Percentiles rank a stretch among this genome's conserved stretches.
These are phyloP conservation scores for Sardinella longiceps DNA, from an alignment of 2,797 vertebrate species.

Conservation along the genomic window DNA sequence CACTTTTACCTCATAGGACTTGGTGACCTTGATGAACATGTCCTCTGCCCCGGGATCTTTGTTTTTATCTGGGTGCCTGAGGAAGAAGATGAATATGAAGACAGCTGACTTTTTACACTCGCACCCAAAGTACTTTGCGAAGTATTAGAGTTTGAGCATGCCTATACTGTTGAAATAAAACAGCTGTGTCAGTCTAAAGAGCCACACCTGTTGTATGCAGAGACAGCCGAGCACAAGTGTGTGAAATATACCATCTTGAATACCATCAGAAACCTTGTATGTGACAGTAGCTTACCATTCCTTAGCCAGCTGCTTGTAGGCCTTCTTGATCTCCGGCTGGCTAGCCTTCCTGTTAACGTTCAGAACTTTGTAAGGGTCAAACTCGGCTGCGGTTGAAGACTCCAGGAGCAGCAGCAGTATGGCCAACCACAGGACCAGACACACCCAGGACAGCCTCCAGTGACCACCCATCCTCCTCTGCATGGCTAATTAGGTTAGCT, in stretches of 20 bases:
- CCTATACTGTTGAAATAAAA: too few relatives aligned
- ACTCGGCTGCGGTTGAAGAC: background rate
- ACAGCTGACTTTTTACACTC: slow-evolving; percentile 88
- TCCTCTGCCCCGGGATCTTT: too few relatives aligned
- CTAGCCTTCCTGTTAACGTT: slow-evolving; percentile 81
- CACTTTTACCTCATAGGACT: too few relatives aligned
- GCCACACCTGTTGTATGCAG: background rate
- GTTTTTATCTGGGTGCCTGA: slow-evolving; percentile 98
- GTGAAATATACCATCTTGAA: background rate
- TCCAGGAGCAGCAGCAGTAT: background rate
- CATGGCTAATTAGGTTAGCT: background rate
- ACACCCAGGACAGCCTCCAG: background rate
- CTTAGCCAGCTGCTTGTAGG: slow-evolving; percentile 87
- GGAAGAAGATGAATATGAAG: background rate
- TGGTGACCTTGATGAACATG: too few relatives aligned
- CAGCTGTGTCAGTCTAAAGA: background rate
- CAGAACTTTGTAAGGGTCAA: slow-evolving; percentile 84
- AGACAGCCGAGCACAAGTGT: background rate
- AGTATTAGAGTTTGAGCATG: too few relatives aligned
- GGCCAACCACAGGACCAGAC: background rate
- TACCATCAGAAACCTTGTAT: background rate
- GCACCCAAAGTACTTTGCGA: too few relatives aligned
- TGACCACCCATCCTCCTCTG: background rate
- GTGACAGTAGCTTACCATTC: slow-evolving; percentile 82
- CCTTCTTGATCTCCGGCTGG: slow-evolving; percentile 87